These are phyloP conservation scores for Corythoichthys haematopterus DNA, from an alignment of 2,113 vertebrate species.

Conservation along the genomic window DNA sequence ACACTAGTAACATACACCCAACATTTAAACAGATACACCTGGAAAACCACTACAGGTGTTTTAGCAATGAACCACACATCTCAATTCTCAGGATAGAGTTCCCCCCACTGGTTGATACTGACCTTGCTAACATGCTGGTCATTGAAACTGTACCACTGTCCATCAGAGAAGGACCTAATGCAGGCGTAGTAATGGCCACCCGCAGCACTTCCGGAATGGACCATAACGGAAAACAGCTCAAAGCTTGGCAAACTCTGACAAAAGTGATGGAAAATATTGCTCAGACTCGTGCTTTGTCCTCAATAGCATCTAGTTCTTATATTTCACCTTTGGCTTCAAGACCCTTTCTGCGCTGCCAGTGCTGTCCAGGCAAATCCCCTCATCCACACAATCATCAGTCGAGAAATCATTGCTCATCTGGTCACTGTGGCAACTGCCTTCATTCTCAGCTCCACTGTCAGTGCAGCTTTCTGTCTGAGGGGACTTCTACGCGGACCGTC, in stretches of 20 bases:
- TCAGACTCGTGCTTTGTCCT: background rate
- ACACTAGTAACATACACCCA: background rate
- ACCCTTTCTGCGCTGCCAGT: slow-evolving; percentile 82
- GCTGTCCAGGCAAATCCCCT: slow-evolving; percentile 96
- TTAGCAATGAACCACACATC: background rate
- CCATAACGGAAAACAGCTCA: slow-evolving; percentile 98
- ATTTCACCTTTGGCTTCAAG: slow-evolving; percentile 84
- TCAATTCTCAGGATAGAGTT: background rate
- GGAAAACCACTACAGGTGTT: background rate
- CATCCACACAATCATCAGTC: slow-evolving; percentile 92
- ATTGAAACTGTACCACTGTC: slow-evolving; percentile 99
- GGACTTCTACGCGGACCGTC: slow-evolving; percentile 80
- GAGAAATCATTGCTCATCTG: slow-evolving; percentile 99
- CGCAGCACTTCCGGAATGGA: slow-evolving; percentile 96
- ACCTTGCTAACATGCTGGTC: slow-evolving; percentile 99
- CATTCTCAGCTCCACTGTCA: slow-evolving; percentile 97
- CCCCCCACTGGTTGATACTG: slow-evolving; percentile 16
- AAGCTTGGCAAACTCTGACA: slow-evolving; percentile 85
- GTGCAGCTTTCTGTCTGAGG: slow-evolving; percentile 98
- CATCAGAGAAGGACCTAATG: slow-evolving; percentile 95
- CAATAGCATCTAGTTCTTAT: background rate
- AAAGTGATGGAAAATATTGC: slow-evolving; percentile 6
- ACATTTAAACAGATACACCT: background rate
- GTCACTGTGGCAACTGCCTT: slow-evolving; percentile 99
- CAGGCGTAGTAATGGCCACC: slow-evolving; percentile 98